These are phyloP conservation scores for Tachycineta bicolor DNA, from an alignment of 2,113 vertebrate species.

Conservation along the genomic window DNA sequence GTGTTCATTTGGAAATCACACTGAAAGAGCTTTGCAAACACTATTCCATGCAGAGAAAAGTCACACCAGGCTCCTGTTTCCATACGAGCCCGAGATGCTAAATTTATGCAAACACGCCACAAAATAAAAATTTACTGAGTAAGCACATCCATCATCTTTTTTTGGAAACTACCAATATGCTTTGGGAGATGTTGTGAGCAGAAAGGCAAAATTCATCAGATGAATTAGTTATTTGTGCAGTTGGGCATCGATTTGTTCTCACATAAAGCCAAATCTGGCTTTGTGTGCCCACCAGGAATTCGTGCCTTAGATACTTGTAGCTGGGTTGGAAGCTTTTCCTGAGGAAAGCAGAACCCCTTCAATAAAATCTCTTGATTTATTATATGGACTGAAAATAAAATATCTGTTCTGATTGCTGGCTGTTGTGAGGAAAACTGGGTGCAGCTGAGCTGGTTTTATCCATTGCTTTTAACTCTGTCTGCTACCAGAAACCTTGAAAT, in stretches of 20 bases:
- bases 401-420: not conserved
- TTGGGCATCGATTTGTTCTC: conserved; percentile 1
- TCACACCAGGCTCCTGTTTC: not conserved
- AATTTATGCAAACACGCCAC: conserved; percentile 20
- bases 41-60: not conserved
- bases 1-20: not conserved
- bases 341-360: not conserved
- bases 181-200: not conserved
- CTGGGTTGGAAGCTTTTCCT: not conserved
- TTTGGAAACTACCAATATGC: not conserved
- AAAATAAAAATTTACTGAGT: not conserved
- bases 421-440: not conserved
- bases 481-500: conserved; percentile 37
- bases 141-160: not conserved
- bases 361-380: conserved; percentile 12
- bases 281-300: not conserved
- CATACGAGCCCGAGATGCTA: not conserved
- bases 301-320: not conserved
- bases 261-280: not conserved
- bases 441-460: not conserved
- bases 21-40: not conserved
- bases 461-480: not conserved
- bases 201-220: conserved; percentile 22
- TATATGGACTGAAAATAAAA: not conserved
- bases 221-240: not conserved